A percentile compares a stretch with the other conserved stretches of the same genome.
Conservation (phyloP, 2,888 invertebrate genomes). For the Drosophila demipolita region DNA sequence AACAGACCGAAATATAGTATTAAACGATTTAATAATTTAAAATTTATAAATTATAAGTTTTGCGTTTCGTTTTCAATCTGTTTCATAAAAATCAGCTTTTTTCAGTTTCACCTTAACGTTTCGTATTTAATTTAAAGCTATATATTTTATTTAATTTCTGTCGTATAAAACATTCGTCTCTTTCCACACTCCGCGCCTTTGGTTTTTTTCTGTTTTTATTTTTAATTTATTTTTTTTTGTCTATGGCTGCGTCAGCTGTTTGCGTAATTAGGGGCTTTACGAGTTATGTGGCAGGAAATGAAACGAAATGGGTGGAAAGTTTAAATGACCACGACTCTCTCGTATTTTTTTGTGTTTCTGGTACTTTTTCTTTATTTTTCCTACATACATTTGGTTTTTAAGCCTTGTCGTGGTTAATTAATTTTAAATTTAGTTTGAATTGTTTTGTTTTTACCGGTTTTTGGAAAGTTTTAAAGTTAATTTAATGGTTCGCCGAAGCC, state of each 20-base stretch:
- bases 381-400: slow-evolving; percentile 12
- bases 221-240: slow-evolving; percentile 26
- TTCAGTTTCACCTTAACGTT: neutral
- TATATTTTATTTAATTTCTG: slow-evolving; percentile 9
- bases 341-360: slow-evolving; percentile 7
- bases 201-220: slow-evolving; percentile 23
- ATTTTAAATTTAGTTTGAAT: slow-evolving; percentile 73
- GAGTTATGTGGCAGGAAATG: slow-evolving; percentile 56
- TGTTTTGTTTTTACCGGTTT: slow-evolving; percentile 35
- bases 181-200: neutral
- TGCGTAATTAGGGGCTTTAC: slow-evolving; percentile 73
- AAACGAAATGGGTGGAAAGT: slow-evolving; percentile 42
- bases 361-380: slow-evolving; percentile 7
- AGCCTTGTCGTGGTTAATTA: slow-evolving; percentile 73
- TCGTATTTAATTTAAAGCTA: neutral
- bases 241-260: slow-evolving; percentile 70
- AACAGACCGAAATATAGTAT: neutral
- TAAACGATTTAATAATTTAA: neutral
- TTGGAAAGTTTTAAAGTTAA: slow-evolving; percentile 73
- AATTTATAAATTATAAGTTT: neutral
- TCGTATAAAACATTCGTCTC: neutral
- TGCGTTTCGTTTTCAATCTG: neutral
- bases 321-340: slow-evolving; percentile 40
- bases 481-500: slow-evolving; percentile 70
- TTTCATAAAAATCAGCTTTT: neutral